These are phyloP conservation scores for Drosophila nikananu DNA, from an alignment of 1,140 invertebrate species.

Conservation along the genomic window DNA sequence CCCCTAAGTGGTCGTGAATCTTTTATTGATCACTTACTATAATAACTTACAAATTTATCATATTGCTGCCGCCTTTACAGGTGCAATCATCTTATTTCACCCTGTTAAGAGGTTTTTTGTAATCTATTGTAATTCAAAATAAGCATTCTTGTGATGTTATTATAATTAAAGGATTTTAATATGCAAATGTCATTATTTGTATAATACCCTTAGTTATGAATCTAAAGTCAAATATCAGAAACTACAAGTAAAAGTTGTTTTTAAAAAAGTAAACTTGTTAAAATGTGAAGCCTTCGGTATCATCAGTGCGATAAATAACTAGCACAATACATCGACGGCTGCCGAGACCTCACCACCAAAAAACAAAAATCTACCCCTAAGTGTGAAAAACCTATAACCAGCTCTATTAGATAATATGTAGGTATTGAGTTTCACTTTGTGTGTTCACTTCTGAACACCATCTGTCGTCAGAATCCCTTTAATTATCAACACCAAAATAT, in stretches of 20 bases:
- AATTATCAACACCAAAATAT: conserved; percentile 9
- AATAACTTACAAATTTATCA: too few relatives aligned
- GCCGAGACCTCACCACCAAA: background rate
- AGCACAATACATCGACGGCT: background rate
- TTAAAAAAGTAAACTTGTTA: background rate
- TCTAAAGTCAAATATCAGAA: too few relatives aligned
- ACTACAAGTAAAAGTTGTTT: background rate
- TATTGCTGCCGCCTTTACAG: too few relatives aligned
- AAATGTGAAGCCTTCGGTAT: background rate
- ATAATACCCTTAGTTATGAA: too few relatives aligned
- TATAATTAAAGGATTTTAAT: too few relatives aligned
- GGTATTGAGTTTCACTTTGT: conserved; percentile 15
- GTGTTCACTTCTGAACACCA: conserved; percentile 8
- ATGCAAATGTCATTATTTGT: too few relatives aligned
- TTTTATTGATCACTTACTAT: too few relatives aligned
- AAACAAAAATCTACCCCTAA: conserved; percentile 5
- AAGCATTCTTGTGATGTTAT: too few relatives aligned
- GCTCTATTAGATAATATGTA: conserved; percentile 10
- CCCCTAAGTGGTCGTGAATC: too few relatives aligned
- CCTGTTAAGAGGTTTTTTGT: too few relatives aligned
- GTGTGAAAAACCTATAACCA: conserved; percentile 5
- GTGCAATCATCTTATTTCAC: too few relatives aligned
- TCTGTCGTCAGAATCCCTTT: conserved; percentile 8
- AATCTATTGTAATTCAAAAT: too few relatives aligned
- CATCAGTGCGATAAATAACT: conserved; percentile 1